These are phyloP conservation scores for Poeciliopsis paucimaculata DNA, from an alignment of 2,797 vertebrate species.

Conservation along the genomic window DNA sequence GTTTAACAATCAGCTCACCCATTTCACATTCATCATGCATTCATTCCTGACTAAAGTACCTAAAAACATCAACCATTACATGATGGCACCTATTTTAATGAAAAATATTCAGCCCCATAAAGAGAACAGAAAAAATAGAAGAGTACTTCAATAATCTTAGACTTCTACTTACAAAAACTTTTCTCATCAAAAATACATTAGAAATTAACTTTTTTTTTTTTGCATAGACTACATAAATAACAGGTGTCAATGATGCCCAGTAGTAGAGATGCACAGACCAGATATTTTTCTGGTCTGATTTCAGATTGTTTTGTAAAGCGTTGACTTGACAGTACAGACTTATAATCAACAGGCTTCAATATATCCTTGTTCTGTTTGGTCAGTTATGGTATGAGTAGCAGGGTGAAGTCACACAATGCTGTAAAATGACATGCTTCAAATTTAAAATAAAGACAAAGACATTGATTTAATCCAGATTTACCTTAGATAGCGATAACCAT, in stretches of 20 bases:
- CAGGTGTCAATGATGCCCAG: constrained; percentile 2
- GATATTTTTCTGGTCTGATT: background rate
- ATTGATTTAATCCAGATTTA: background rate
- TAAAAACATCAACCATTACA: constrained; percentile 75
- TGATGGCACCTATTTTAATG: constrained; percentile 55
- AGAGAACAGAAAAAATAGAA: constrained; percentile 16
- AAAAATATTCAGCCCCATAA: constrained; percentile 44
- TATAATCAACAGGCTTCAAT: background rate
- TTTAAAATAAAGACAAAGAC: background rate
- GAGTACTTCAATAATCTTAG: constrained; percentile 29
- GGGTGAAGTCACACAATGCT: too few species aligned
- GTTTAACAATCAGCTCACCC: constrained; percentile 65
- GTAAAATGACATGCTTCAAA: too few species aligned
- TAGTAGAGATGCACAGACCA: background rate
- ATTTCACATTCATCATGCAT: constrained; percentile 68
- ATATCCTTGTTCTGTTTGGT: background rate
- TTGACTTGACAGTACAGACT: background rate
- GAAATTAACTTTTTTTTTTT: constrained; percentile 15
- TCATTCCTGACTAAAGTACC: constrained; percentile 76
- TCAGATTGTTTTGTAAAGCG: background rate
- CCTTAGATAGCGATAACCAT: too few species aligned
- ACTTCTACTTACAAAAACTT: constrained; percentile 22
- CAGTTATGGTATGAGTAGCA: background rate
- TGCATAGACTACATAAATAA: constrained; percentile 73
- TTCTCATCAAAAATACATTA: constrained; percentile 23